Percentiles rank a stretch among this genome's conserved stretches.
Conservation (phyloP, 2,113 vertebrate genomes). For the Silurus asotus region DNA sequence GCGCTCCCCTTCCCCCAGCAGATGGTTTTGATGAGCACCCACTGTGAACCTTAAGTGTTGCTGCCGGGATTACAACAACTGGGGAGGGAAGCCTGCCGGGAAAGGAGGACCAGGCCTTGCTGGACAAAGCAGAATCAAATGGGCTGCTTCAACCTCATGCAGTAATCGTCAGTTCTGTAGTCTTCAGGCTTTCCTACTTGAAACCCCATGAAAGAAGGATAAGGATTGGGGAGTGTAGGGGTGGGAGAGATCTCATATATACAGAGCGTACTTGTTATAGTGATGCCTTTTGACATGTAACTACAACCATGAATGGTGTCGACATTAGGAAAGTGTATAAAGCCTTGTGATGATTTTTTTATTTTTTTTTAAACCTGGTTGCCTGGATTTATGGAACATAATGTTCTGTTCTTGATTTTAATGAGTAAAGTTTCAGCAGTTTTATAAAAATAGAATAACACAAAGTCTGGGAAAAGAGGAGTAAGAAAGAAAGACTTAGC, state of each 20-base stretch:
- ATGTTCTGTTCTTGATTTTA: not conserved
- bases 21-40: constrained; percentile 99
- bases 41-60: constrained; percentile 99
- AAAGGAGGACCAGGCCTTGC: constrained; percentile 68
- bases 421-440: not conserved
- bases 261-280: not conserved
- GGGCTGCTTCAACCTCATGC: constrained; percentile 66
- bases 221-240: constrained; percentile 28
- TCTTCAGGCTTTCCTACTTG: constrained; percentile 69
- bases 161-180: constrained; percentile 32
- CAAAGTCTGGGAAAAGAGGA: not conserved
- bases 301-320: not conserved
- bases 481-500: constrained; percentile 29
- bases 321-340: not conserved
- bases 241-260: constrained; percentile 1
- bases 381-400: not conserved
- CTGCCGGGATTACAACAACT: constrained; percentile 98
- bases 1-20: constrained; percentile 79
- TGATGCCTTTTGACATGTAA: not conserved
- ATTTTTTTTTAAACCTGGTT: not conserved
- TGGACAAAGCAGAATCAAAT: constrained; percentile 75
- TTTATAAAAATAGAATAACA: constrained; percentile 18
- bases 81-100: constrained; percentile 83
- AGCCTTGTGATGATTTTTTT: not conserved
- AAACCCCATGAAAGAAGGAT: constrained; percentile 7